Percentiles rank a stretch among this genome's conserved stretches.
Evolutionary conservation across 2,888 invertebrate genomes (phyloP).

Genomic region (Hypercompe scribonia): DNA sequence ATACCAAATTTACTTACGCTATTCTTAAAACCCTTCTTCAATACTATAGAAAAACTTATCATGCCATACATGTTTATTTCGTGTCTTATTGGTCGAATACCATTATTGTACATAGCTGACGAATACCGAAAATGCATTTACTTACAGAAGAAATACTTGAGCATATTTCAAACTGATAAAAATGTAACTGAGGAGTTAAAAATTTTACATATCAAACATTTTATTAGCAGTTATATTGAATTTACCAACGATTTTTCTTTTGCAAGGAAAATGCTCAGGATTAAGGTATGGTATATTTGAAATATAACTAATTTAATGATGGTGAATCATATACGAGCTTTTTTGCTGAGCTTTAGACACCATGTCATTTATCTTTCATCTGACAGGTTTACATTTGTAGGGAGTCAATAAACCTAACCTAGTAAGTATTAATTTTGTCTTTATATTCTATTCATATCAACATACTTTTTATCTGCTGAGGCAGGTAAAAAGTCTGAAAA

Average conservation of each 20-base stretch:
- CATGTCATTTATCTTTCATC: too few species aligned
- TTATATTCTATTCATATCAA: too few species aligned
- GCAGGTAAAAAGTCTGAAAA: too few species aligned
- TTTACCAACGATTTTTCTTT: not conserved
- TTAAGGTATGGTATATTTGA: not conserved
- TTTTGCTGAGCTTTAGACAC: too few species aligned
- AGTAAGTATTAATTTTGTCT: too few species aligned
- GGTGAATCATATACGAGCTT: too few species aligned
- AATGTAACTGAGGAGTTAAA: not conserved
- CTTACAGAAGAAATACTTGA: not conserved
- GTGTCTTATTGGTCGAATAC: not conserved
- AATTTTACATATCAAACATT: not conserved
- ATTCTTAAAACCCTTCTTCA: not conserved
- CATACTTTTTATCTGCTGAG: too few species aligned
- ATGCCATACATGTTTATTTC: not conserved
- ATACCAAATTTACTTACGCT: not conserved
- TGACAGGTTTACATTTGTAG: too few species aligned
- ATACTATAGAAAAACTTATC: not conserved
- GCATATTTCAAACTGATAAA: not conserved
- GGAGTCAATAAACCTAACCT: too few species aligned
- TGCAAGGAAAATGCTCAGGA: not conserved
- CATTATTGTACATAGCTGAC: not conserved
- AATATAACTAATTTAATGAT: too few species aligned
- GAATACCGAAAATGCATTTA: not conserved
- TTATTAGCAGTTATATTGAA: not conserved